Percentiles rank a stretch among this genome's conserved stretches.
These are phyloP conservation scores for Diloba caeruleocephala DNA, from an alignment of 2,888 invertebrate genomes.

Conservation along the genomic window DNA sequence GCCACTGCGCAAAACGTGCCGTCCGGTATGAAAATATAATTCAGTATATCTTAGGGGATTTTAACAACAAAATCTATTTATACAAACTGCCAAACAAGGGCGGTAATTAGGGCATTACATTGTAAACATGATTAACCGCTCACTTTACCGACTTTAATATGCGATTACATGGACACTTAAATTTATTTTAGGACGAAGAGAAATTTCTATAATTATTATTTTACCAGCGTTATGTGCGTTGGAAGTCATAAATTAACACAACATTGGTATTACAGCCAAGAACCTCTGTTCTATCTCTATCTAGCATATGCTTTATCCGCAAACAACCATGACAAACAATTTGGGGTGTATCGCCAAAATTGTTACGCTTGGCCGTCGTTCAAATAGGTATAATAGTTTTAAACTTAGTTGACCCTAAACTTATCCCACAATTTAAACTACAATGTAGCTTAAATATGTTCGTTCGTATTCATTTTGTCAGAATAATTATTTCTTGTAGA, in stretches of 20 bases:
- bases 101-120: too few species aligned
- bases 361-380: constrained; percentile 26
- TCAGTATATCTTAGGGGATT: too few species aligned
- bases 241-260: constrained; percentile 9
- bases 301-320: constrained; percentile 4
- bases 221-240: neutral
- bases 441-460: constrained; percentile 20
- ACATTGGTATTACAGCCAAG: constrained; percentile 12
- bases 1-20: too few species aligned
- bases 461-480: constrained; percentile 27
- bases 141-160: too few species aligned
- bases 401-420: constrained; percentile 23
- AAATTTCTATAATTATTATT: neutral
- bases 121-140: too few species aligned
- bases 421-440: constrained; percentile 30
- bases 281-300: constrained; percentile 14
- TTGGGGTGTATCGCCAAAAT: constrained; percentile 20
- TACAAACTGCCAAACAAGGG: too few species aligned
- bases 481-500: constrained; percentile 32
- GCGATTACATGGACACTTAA: too few species aligned
- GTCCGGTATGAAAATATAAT: too few species aligned
- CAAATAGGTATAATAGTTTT: constrained; percentile 29
- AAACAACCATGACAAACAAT: constrained; percentile 12
- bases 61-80: too few species aligned
- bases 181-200: too few species aligned